Evolutionary conservation across 2,113 vertebrate genomes (phyloP).

Genomic region (Oenanthe melanoleuca): DNA sequence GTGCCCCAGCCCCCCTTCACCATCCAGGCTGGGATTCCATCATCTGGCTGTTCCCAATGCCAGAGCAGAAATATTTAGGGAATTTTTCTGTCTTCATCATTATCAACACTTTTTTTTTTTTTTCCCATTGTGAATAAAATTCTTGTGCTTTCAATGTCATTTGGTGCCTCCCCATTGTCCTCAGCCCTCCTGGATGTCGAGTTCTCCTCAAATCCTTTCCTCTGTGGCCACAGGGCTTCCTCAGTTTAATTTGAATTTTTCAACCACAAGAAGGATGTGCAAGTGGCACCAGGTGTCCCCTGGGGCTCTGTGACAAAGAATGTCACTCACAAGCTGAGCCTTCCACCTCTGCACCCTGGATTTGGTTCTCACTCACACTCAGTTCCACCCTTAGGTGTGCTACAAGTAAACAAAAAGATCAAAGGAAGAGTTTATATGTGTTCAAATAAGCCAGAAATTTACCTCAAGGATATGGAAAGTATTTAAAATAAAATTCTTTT

Average conservation of each 20-base stretch:
- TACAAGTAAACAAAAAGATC: not conserved
- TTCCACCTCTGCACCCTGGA: not conserved
- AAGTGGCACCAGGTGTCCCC: not conserved
- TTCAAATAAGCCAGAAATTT: not conserved
- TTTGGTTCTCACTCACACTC: not conserved
- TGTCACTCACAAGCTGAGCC: not conserved
- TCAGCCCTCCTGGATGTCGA: not conserved
- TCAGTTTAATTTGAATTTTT: not conserved
- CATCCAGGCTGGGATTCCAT: not conserved
- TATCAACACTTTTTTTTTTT: not conserved
- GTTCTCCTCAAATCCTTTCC: not conserved
- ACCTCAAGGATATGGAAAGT: not conserved
- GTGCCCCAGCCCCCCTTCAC: not conserved
- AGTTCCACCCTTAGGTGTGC: not conserved
- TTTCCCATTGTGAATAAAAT: not conserved
- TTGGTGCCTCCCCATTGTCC: not conserved
- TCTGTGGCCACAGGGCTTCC: not conserved
- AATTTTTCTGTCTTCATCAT: slow-evolving; percentile 4
- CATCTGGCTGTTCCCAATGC: not conserved
- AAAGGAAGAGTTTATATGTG: not conserved
- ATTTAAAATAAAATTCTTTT: not conserved
- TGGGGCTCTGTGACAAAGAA: not conserved
- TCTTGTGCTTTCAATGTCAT: not conserved
- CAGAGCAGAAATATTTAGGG: slow-evolving; percentile 5
- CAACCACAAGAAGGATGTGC: fast-evolving